A percentile compares a stretch with the other conserved stretches of the same genome.
Evolutionary conservation across 1,140 invertebrate species (phyloP).

Genomic region (Oncopeltus fasciatus): DNA sequence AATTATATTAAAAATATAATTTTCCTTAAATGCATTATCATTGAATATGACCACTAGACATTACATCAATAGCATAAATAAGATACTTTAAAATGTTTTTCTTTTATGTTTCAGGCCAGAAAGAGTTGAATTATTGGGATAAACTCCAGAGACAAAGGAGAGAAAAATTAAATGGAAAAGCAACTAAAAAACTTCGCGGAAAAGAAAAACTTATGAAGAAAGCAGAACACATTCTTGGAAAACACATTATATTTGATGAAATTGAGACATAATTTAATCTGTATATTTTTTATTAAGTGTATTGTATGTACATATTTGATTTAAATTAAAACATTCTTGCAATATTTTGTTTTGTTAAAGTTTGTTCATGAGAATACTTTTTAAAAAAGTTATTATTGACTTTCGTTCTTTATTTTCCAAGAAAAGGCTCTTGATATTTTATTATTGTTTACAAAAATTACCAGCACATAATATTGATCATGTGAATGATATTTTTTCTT

Average conservation of each 20-base stretch:
- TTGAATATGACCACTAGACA: background rate
- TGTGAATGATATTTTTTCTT: no score
- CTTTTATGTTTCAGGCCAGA: conserved; percentile 32
- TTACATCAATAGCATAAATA: background rate
- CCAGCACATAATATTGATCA: no score
- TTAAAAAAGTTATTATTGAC: no score
- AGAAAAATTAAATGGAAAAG: conserved; percentile 35
- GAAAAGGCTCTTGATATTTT: no score
- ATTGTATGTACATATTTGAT: background rate
- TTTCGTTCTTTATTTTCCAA: no score
- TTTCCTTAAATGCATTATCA: background rate
- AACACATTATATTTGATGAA: conserved; percentile 37
- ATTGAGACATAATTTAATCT: no score
- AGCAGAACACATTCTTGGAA: conserved; percentile 41
- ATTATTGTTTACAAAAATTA: no score
- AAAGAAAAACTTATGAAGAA: conserved; percentile 46
- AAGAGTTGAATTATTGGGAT: conserved; percentile 47
- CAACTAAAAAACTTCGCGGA: conserved; percentile 39
- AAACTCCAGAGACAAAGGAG: conserved; percentile 43
- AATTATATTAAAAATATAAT: background rate
- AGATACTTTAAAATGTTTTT: conserved; percentile 37
- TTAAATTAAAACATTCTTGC: background rate
- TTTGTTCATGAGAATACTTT: no score
- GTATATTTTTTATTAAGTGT: no score
- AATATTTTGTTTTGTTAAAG: no score